Evolutionary conservation across 2,888 invertebrate species (phyloP), one percentile per base, ranked within the genome.

Genomic region (Xestia rhomboidea): DNA sequence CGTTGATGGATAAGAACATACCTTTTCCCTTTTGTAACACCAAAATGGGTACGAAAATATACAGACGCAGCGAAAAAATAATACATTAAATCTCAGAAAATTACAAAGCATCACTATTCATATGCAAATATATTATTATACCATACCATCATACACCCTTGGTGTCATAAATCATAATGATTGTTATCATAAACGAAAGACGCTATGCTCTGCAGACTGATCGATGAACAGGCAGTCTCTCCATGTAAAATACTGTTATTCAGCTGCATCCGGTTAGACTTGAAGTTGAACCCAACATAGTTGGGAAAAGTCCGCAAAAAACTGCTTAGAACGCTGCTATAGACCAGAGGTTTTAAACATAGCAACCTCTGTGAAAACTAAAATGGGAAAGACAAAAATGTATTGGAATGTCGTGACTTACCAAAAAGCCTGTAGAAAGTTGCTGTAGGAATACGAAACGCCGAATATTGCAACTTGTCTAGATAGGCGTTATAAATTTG

Each of bases 101-200:
- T 49, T 27, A 49, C 49, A 44, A 63, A 27, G 24, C 44, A n/a
- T 66, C 44, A 49, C 62, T 54, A 81, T 81, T 81, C 30, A 76
- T 62, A 81, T 81, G 77, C 54, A 76, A 82, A 81, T 81, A 27
- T 57, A 76, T 69, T 81, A 60, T 60, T 75, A 81, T 57, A 41
- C n/a, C 34, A 81, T 60, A 44, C 30, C 34, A 30, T 57, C 13
- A 34, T 54, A 54, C 24, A 51, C 64, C 67, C 67, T 62, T 34
- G 27, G 34, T 24, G 8, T 49, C 49, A 68, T 80, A 34, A 64
- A 76, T 81, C 57, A 68, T 44, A 44, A 51, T 49, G 76, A 76
- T 81, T 66, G 77, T 66, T 76, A 66, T 82, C 34, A 70, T 49
- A 67, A 70, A 71, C 30, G n/a, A 71, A 15, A 62, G 30, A 38